Evolutionary conservation across 2,797 vertebrate genomes (phyloP), one percentile per base, ranked within the genome.

Genomic region (Sebastes oblongus): DNA sequence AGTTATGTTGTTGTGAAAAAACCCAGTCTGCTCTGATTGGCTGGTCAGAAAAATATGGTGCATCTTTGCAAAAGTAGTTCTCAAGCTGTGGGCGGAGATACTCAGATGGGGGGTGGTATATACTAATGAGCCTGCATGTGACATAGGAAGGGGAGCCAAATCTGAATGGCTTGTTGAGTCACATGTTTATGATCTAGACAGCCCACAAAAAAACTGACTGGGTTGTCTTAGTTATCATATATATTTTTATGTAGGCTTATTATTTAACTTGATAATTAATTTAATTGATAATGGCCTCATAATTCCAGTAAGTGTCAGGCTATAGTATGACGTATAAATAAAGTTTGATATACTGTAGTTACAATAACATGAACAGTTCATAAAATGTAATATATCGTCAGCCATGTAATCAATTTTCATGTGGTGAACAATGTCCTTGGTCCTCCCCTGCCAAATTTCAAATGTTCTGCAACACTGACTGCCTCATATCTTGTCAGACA

Each of bases 401-500:
- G 20, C 9, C 20, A 22, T 54, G 50, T 54, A 54, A 22, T 54
- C 4, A 14, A 10, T 72, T 62, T 66, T 66, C 4, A 22, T n/a
- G 22, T 42, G 55, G 27, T 22, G 46, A 22, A 69, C 29, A 58
- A 42, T 79, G 55, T 77, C n/a, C 30, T 70, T 8, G 32, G 25
- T 86, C 18, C 16, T 55, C 42, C 10, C 46, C 50, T 77, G 75
- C 66, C 32, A 76, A 66, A 77, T 67, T 55, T 60, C 58, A 39
- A 56, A 62, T 0, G 2, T 24, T n/a, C 6, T 24, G 8, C 30
- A 58, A 56, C 27, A 58, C 36, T 25, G 22, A 56, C 46, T 52
- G 39, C 30, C 24, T 78, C 56, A 12, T 72, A 52, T 82, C 55
- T 77, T 79, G 68, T 80, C 66, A 69, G 32, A 39, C 64, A 81